Percentiles rank a stretch among this genome's conserved stretches.
phyloP scores from a whole-genome alignment of 2,113 vertebrate genomes.

The Psilopsiagon aurifrons region DNA sequence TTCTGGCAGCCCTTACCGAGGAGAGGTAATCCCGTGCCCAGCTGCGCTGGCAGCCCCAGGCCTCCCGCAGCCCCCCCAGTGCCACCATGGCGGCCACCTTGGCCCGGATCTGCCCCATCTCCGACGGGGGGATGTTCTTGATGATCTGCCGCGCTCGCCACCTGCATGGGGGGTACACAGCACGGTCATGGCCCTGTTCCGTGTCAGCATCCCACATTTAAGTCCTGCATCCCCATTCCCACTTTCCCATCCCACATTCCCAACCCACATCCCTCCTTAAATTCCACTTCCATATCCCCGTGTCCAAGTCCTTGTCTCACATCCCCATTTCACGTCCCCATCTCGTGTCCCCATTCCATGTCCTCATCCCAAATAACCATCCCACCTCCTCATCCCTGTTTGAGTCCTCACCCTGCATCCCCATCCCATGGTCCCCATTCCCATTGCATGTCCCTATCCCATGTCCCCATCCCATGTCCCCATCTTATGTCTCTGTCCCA shows the following conservation, averaged over 20 bases:
- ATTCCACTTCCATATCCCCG: accelerated
- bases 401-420: not conserved
- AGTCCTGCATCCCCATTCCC: not conserved
- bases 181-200: not conserved
- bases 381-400: not conserved
- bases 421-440: not conserved
- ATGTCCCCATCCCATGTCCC: accelerated
- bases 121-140: slow-evolving; percentile 91
- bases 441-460: accelerated
- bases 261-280: not conserved
- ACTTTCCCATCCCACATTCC: not conserved
- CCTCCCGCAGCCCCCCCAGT: slow-evolving; percentile 79
- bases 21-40: slow-evolving; percentile 89
- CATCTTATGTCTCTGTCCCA: not conserved
- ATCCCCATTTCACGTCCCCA: not conserved
- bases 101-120: slow-evolving; percentile 87
- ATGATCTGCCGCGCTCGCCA: slow-evolving; percentile 91
- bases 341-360: accelerated
- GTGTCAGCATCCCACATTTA: too few species aligned
- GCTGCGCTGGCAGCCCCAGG: slow-evolving; percentile 82
- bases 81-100: slow-evolving; percentile 85
- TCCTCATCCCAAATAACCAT: not conserved
- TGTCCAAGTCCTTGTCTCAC: not conserved
- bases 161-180: slow-evolving; percentile 62
- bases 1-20: slow-evolving; percentile 72